Evolutionary conservation across 2,113 vertebrate genomes (phyloP).

Genomic region (Orthonyx spaldingii): DNA sequence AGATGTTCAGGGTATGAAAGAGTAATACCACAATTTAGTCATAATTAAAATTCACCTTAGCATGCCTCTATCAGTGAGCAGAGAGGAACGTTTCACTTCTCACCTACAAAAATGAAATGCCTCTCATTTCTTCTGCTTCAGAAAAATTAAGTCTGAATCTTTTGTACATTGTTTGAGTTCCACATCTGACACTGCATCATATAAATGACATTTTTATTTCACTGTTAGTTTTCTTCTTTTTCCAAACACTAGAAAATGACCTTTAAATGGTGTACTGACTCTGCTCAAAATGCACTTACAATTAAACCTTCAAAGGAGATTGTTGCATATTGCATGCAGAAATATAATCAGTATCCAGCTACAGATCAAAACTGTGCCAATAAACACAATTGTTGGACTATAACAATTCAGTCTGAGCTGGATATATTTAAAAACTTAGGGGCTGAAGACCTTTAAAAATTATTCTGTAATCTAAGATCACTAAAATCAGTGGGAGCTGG

Average conservation of each 20-base stretch:
- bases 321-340: background rate
- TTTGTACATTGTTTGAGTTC: slow-evolving; percentile 9
- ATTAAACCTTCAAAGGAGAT: background rate
- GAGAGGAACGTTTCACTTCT: slow-evolving; percentile 70
- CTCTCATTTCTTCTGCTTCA: slow-evolving; percentile 60
- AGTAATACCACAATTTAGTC: slow-evolving; percentile 91
- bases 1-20: slow-evolving; percentile 87
- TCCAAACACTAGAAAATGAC: background rate
- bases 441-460: background rate
- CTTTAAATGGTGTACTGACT: background rate
- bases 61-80: slow-evolving; percentile 77
- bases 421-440: background rate
- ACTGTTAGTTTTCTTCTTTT: slow-evolving; percentile 3
- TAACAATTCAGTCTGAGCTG: background rate
- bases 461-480: background rate
- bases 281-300: background rate
- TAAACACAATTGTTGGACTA: background rate
- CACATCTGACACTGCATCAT: background rate
- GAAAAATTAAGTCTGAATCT: slow-evolving; percentile 40
- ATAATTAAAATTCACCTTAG: slow-evolving; percentile 93
- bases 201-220: slow-evolving; percentile 11
- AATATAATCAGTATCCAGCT: background rate
- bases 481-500: background rate
- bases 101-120: slow-evolving; percentile 65
- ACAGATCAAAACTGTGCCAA: background rate